Conservation (phyloP, 2,797 vertebrate species). For the Amblyraja radiata region DNA sequence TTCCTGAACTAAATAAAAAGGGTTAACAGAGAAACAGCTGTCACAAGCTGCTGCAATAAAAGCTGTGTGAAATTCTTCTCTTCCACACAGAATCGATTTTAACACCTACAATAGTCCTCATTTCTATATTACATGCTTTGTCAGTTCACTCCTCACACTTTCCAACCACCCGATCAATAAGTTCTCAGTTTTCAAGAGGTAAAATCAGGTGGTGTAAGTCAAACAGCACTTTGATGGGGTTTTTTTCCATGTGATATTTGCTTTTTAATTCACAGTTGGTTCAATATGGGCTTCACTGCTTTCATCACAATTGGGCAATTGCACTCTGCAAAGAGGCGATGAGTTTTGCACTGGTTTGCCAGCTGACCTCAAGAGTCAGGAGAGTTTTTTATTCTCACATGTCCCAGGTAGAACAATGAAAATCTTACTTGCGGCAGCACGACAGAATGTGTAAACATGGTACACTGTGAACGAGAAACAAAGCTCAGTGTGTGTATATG, state of each 20-base stretch:
- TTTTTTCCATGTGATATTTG: background rate
- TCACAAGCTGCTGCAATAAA: background rate
- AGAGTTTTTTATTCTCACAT: too few species aligned
- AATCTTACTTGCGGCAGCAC: too few species aligned
- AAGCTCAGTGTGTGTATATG: too few species aligned
- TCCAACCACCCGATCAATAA: constrained; percentile 24
- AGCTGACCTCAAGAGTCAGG: background rate
- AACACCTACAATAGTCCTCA: constrained; percentile 8
- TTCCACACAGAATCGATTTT: constrained; percentile 19
- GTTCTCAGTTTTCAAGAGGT: constrained; percentile 22
- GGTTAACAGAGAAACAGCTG: background rate
- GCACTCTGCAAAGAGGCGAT: background rate
- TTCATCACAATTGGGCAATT: background rate
- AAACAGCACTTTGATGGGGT: background rate
- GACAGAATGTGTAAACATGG: too few species aligned
- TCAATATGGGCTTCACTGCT: background rate
- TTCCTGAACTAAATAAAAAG: too few species aligned
- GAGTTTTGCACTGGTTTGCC: constrained; percentile 12
- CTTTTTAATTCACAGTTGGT: constrained; percentile 32
- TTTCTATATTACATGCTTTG: constrained; percentile 22
- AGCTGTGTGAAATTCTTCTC: constrained; percentile 18
- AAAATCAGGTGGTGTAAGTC: constrained; percentile 9
- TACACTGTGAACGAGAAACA: too few species aligned
- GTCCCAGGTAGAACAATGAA: too few species aligned
- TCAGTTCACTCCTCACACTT: constrained; percentile 17